Evolutionary conservation across 2,113 vertebrate species (phyloP), one percentile per base, ranked within the genome.

Genomic region (Psammodynastes pulverulentus): DNA sequence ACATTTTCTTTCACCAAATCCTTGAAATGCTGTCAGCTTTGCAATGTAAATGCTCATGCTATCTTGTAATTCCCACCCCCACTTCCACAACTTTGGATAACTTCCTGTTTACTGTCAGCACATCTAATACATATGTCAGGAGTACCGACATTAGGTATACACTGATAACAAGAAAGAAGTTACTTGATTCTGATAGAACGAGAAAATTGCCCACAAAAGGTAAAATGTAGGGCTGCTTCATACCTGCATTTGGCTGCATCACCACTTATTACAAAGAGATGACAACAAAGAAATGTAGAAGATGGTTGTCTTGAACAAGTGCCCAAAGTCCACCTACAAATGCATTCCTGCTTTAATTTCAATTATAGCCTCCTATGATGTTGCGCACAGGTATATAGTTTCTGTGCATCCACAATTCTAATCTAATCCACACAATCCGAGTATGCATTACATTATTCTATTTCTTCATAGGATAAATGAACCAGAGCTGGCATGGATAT

Each of bases 81-180:
- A 95, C 53, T 54, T 26, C 56, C 24, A 9, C 24, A 58, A 58
- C 92, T 95, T 94, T 90, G 86, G 93, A 94, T 94, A 95, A 94
- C 19, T 91, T 96, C 92, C 87, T 91, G 96, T 95, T 96, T 95
- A 94, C 86, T 96, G 95, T 96, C 94, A 89, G 87, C 24, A 58
- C 93, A 92, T 93, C 90, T 96, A 93, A 94, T 51, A 91, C 0
- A 0, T 91, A 23, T 95, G 95, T 95, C 96, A 96, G 84, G 92
- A 93, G n/a, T 54, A 85, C 84, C 88, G 90, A 91, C 91, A 96
- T 96, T 95, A 96, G 95, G 93, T 91, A 94, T 95, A 94, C 93
- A 29, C 0, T 92, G 94, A 93, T 90, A 95, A 92, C 92, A 96
- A 95, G 93, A 45, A 94, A 94, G 92, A 95, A 95, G 94, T 94